Evolutionary conservation across 2,888 invertebrate genomes (phyloP).

Genomic region (Ophion ventricosus): DNA sequence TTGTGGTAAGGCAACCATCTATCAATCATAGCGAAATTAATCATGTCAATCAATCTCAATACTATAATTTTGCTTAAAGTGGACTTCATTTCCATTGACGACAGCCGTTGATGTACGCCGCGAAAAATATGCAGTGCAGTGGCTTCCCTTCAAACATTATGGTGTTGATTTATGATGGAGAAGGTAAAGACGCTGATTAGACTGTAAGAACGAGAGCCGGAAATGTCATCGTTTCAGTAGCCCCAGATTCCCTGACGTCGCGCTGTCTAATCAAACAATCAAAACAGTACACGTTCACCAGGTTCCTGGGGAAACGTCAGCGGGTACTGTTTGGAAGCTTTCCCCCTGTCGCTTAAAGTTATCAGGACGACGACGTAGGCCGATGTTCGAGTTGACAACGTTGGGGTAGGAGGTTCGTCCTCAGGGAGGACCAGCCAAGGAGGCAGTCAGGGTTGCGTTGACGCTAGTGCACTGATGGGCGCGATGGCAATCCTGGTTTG

Average conservation of each 20-base stretch:
- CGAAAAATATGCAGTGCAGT: background rate
- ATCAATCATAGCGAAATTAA: slow-evolving; percentile 4
- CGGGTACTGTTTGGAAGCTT: slow-evolving; percentile 13
- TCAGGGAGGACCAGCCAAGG: slow-evolving; percentile 18
- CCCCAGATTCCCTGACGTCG: background rate
- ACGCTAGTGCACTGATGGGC: slow-evolving; percentile 50
- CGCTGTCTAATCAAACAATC: background rate
- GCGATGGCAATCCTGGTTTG: slow-evolving; percentile 53
- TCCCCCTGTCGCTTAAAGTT: slow-evolving; percentile 36
- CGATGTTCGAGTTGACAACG: slow-evolving; percentile 48
- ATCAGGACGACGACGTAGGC: slow-evolving; percentile 29
- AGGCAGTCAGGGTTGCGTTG: slow-evolving; percentile 25
- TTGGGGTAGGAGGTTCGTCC: slow-evolving; percentile 46
- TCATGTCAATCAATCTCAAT: background rate
- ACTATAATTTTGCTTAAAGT: background rate
- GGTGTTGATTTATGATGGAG: background rate
- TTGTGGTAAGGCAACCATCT: background rate
- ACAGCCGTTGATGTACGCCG: background rate
- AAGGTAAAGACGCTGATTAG: slow-evolving; percentile 3
- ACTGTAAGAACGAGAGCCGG: slow-evolving; percentile 6
- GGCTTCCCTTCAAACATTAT: background rate
- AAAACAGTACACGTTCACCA: slow-evolving; percentile 5
- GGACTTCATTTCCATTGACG: background rate
- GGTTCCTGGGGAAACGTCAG: slow-evolving; percentile 25
- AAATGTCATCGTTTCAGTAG: background rate